Evolutionary conservation across 2,888 invertebrate genomes (phyloP), one percentile per base, ranked within the genome.

Genomic region (Macaria notata): DNA sequence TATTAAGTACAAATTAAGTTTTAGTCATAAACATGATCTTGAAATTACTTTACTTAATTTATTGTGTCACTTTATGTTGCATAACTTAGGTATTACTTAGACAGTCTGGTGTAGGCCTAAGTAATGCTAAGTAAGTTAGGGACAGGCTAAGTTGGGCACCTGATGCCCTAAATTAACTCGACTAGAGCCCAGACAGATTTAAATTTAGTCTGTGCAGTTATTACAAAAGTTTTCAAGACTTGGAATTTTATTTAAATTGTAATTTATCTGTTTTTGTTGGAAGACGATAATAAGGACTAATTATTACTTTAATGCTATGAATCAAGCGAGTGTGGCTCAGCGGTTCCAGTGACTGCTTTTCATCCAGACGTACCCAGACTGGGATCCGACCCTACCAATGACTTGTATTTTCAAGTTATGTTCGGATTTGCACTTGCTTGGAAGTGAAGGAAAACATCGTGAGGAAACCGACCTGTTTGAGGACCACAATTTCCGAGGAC

Each of bases 11-110:
- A 31, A 36, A 50, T 49, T 43, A 36, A 36, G 9, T 44, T 8
- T 50, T 5, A 19, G 33, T 19, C 9, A 36, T 36, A 46, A 41
- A 19, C 42, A 42, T 41, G n/a, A 46, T 52, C 9, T 39, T 4
- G 33, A 45, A 56, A 46, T 9, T 54, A 53, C 53, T 56, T 46
- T 38, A 62, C 59, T 64, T 65, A 67, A 67, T 70, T 70, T 66
- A 72, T 63, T 63, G 65, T 63, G 65, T 51, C 61, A 65, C 67
- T 65, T 62, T 49, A 64, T 65, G 54, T 67, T 65, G 61, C 56
- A 63, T 68, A 62, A 73, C 57, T 71, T 64, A 64, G 59, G 45
- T 49, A 57, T 50, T 49, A 63, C 64, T 68, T 64, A 4, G 4
- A 41, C 33, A 36, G 33, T 7, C 7, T 63, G 63, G 30, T 36